phyloP scores from a whole-genome alignment of 2,797 vertebrate species.

The Acrossocheilus fasciatus region DNA sequence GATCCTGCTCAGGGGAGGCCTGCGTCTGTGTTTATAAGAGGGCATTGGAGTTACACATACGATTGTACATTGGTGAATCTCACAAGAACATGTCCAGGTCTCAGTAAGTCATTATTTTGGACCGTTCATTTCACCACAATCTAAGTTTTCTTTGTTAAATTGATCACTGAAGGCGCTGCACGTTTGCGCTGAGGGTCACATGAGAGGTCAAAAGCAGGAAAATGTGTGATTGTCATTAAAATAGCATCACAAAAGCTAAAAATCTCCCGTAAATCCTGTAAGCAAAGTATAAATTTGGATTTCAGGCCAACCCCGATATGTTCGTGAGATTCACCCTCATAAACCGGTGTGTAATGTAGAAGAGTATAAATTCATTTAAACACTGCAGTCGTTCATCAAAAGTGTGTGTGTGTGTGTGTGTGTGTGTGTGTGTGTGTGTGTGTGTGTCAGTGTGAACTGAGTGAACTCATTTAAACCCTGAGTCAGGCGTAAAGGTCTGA shows the following conservation, averaged over 20 bases:
- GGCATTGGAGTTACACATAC: conserved; percentile 63
- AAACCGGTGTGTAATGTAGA: not conserved
- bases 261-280: not conserved
- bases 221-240: not conserved
- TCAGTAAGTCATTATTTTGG: not conserved
- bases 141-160: not conserved
- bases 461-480: conserved; percentile 39
- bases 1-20: conserved; percentile 53
- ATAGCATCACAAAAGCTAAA: not conserved
- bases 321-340: not conserved
- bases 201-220: not conserved
- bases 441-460: conserved; percentile 62
- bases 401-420: conserved; percentile 75
- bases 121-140: not conserved
- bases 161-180: not conserved
- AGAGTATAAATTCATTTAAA: conserved; percentile 54
- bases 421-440: conserved; percentile 76
- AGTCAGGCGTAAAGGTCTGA: conserved; percentile 44
- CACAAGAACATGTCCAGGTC: not conserved
- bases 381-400: conserved; percentile 7
- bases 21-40: conserved; percentile 74
- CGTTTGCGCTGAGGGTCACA: not conserved
- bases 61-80: conserved; percentile 65
- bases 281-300: not conserved
- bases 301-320: not conserved